Evolutionary conservation across 2,888 invertebrate species (phyloP).

Genomic region (Ornithoptera alexandrae): DNA sequence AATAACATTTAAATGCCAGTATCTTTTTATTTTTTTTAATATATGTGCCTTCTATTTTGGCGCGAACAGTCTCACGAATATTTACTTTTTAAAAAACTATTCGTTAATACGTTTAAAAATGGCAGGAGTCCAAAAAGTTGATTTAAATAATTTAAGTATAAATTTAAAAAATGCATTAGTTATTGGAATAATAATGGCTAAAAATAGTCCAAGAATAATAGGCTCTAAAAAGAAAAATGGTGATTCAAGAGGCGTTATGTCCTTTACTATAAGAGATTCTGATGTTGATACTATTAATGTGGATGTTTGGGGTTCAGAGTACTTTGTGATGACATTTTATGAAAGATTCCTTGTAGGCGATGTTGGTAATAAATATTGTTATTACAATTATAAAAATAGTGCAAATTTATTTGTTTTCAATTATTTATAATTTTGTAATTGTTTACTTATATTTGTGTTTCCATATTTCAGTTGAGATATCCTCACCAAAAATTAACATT

Average conservation of each 20-base stretch:
- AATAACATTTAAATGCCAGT: too few relatives aligned
- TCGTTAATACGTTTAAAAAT: slow-evolving; percentile 41
- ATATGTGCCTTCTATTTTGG: not conserved
- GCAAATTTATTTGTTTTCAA: not conserved
- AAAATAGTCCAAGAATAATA: slow-evolving; percentile 79
- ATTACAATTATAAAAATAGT: not conserved
- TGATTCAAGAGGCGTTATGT: slow-evolving; percentile 84
- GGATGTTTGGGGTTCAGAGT: slow-evolving; percentile 86
- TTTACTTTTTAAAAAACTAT: too few relatives aligned
- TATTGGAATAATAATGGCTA: slow-evolving; percentile 82
- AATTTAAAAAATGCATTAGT: slow-evolving; percentile 70
- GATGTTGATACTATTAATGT: slow-evolving; percentile 85
- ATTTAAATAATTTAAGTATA: slow-evolving; percentile 64
- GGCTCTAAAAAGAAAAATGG: slow-evolving; percentile 73
- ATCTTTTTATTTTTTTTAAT: too few relatives aligned
- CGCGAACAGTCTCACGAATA: not conserved
- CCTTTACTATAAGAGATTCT: slow-evolving; percentile 88
- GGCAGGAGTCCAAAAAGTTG: slow-evolving; percentile 70
- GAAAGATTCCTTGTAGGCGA: slow-evolving; percentile 84
- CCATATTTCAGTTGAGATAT: slow-evolving; percentile 80
- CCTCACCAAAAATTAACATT: slow-evolving; percentile 82
- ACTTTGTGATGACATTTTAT: slow-evolving; percentile 81
- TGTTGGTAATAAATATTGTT: slow-evolving; percentile 73
- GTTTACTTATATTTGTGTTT: not conserved
- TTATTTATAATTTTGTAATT: not conserved